Base-by-base conservation (phyloP, 2,888 invertebrate species). In the Philaethria dido region DNA sequence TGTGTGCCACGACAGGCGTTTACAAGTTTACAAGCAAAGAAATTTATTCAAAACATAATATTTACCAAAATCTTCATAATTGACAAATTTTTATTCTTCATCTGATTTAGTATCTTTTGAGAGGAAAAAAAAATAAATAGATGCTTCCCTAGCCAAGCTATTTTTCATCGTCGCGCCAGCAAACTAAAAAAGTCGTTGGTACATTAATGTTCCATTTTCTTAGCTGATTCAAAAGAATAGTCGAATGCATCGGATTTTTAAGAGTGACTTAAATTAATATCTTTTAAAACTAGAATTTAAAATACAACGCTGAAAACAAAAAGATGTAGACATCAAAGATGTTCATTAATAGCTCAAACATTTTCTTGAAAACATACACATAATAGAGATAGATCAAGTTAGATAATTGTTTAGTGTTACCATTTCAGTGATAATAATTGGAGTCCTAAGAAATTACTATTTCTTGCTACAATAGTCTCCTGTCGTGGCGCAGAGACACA, bases 191-290 rank as follows among this genome's bases (percentile, higher is more conserved):
- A 60, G 18, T 29, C 33, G 18, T 33, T 60, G 60, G 29, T 60
- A 60, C 60, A 60, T 60, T 45, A 47, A 33, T 18, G 60, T 60
- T 60, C 45, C 45, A 33, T 60, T 57, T 60, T 60, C 45, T 33
- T 25, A 9, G 18, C 25, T n/a, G 18, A 45, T 25, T 45, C 18
- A 45, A 45, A 60, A 60, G 45, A 60, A 44, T 60, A 47, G 45
- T 18, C 25, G 25, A 25, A 60, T 18, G 45, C 29, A 45, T 45
- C 14, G 29, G 16, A 33, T 60, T 45, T 60, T 45, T 60, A 44
- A 29, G 14, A 45, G 45, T 29, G 60, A 45, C 60, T 60, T 45
- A 14, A 45, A 60, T 60, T 60, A 60, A 60, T 60, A 14, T 60
- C 8, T 60, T 60, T 60, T 45, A 33, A 45, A 45, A 60, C 29